Conservation (phyloP, 1,140 invertebrate species). For the Ips nitidus region DNA sequence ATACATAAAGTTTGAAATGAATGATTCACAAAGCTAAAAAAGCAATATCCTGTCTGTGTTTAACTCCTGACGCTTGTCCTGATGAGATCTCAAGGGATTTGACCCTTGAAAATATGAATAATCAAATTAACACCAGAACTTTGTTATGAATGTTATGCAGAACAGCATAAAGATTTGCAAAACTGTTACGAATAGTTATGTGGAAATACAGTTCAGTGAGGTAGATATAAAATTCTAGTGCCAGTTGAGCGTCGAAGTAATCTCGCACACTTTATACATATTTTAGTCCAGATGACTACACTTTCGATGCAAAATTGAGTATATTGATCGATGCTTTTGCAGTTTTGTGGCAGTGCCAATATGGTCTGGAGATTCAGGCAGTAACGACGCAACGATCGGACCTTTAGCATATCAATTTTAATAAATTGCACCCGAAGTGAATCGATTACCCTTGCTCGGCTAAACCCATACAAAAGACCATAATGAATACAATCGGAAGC, state of each 20-base stretch:
- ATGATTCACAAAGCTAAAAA: too few species aligned
- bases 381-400: constrained; percentile 22
- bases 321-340: constrained; percentile 20
- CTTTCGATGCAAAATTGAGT: constrained; percentile 31
- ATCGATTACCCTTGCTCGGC: constrained; percentile 32
- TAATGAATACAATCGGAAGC: constrained; percentile 37
- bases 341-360: constrained; percentile 24
- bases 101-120: too few species aligned
- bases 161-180: too few species aligned
- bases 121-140: too few species aligned
- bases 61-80: too few species aligned
- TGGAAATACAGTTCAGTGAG: too few species aligned
- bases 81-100: too few species aligned
- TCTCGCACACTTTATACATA: constrained; percentile 27
- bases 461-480: constrained; percentile 30
- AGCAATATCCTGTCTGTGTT: too few species aligned
- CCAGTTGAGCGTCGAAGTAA: background rate
- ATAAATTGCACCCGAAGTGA: constrained; percentile 30
- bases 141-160: too few species aligned
- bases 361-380: constrained; percentile 26
- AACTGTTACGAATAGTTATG: too few species aligned
- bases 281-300: constrained; percentile 24
- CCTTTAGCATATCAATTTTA: constrained; percentile 38
- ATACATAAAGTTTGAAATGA: too few species aligned
- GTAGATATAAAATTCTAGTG: too few species aligned